phyloP scores from a whole-genome alignment of 2,113 vertebrate species.

The Dascyllus trimaculatus region DNA sequence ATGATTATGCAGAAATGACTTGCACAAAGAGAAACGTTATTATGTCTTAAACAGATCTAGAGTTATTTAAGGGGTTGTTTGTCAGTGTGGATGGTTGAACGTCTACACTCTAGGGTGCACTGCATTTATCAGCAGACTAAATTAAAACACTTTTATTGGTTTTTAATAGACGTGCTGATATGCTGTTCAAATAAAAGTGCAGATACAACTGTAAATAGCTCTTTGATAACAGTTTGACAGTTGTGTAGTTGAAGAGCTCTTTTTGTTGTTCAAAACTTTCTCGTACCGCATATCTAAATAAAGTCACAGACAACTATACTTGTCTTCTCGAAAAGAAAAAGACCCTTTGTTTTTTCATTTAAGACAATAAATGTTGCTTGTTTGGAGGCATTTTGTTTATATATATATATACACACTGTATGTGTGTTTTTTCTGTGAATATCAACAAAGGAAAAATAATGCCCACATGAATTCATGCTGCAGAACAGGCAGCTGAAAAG shows the following conservation, averaged over 20 bases:
- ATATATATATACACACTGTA: not conserved
- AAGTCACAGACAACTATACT: conserved; percentile 63
- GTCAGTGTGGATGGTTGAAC: conserved; percentile 8
- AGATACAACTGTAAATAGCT: conserved; percentile 64
- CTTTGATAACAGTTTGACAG: conserved; percentile 74
- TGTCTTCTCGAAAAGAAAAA: conserved; percentile 40
- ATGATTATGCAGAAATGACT: conserved; percentile 20
- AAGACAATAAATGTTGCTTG: conserved; percentile 49
- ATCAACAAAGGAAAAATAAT: conserved; percentile 27
- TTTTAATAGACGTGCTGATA: conserved; percentile 44
- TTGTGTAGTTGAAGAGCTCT: conserved; percentile 36
- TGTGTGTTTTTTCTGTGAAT: conserved; percentile 27
- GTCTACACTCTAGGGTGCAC: conserved; percentile 40
- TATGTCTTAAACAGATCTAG: not conserved
- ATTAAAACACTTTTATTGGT: conserved; percentile 66
- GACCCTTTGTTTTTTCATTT: conserved; percentile 43
- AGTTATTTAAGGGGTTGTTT: conserved; percentile 29
- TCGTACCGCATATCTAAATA: conserved; percentile 68
- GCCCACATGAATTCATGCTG: not conserved
- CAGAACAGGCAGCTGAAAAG: not conserved
- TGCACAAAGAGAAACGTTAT: conserved; percentile 17
- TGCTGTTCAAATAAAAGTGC: conserved; percentile 42
- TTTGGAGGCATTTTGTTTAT: conserved; percentile 28
- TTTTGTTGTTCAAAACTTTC: conserved; percentile 51
- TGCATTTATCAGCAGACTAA: conserved; percentile 57